Evolutionary conservation across 2,797 vertebrate species (phyloP), one percentile per base, ranked within the genome.

Genomic region (Sebastes trivittatus): DNA sequence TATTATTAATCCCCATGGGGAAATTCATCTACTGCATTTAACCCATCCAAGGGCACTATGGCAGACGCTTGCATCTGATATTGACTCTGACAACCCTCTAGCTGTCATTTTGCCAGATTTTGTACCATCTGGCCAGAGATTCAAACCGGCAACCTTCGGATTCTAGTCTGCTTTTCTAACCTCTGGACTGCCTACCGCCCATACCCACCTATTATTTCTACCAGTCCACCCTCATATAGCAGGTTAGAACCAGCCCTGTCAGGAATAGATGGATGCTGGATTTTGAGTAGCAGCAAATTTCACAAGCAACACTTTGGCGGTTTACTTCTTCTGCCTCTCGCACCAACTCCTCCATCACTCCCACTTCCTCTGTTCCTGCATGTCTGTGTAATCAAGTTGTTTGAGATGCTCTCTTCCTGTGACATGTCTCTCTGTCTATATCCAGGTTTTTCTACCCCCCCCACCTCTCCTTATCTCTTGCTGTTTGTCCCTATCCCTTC

Each of bases 361-460:
- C 70, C 52, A 14, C 67, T 72, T 80, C 75, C 70, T 75, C 20
- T 75, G 66, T 69, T 68, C 61, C 64, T 1, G 18, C 58, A 58
- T 22, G 54, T 74, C 70, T 72, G 55, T 69, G 62, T 72, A 32
- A 77, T 80, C 13, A 25, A 23, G 59, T 81, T 72, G 72, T 49
- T 65, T 69, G 61, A 32, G 56, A 72, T 73, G 58, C 71, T 72
- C 52, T 83, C 69, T 80, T 77, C 77, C 67, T 68, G 49, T 79
- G 63, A 62, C 75, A 38, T 58, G 61, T 75, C 78, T 77, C 8
- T 7, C 62, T 46, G 60, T 59, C 49, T 71, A 25, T 20, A 77
- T 63, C 62, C 69, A 71, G 64, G 27, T 66, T 76, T 27, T 67
- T 70, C 49, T 58, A 5, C 16, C 25, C 38, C 29, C 7, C 2